Conservation (phyloP, 2,113 vertebrate genomes). For the Grammomys dolichurus region DNA sequence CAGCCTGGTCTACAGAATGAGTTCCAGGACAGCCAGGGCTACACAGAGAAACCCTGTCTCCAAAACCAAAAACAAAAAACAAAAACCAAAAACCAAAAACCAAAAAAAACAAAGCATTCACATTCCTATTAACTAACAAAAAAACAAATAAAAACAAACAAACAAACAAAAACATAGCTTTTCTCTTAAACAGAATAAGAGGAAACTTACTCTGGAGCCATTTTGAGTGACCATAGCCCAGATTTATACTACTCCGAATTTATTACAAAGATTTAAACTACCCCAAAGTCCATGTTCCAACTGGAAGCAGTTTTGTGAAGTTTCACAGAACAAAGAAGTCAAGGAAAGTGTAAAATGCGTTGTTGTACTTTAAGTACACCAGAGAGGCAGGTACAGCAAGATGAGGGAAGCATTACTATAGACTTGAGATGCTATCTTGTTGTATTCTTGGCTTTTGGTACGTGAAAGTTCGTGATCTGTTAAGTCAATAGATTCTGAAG, state of each 20-base stretch:
- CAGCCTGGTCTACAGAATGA: no score
- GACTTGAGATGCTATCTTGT: background rate
- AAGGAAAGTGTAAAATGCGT: background rate
- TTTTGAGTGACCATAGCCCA: background rate
- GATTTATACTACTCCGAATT: background rate
- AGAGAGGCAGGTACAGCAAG: background rate
- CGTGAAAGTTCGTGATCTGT: background rate
- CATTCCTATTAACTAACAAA: no score
- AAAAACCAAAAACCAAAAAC: no score
- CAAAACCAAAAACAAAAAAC: no score
- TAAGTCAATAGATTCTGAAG: background rate
- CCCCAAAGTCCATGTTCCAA: background rate
- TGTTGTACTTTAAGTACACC: background rate
- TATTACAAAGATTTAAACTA: background rate
- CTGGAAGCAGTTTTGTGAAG: background rate
- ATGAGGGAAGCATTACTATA: background rate
- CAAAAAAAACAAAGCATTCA: background rate
- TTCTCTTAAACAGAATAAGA: background rate
- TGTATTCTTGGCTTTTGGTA: background rate
- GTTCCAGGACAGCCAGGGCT: no score
- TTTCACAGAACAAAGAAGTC: background rate
- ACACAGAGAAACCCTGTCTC: no score
- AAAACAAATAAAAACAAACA: no score
- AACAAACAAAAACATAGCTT: background rate
- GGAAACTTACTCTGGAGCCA: background rate